phyloP scores from a whole-genome alignment of 2,113 vertebrate genomes.

The Cebidichthys violaceus region DNA sequence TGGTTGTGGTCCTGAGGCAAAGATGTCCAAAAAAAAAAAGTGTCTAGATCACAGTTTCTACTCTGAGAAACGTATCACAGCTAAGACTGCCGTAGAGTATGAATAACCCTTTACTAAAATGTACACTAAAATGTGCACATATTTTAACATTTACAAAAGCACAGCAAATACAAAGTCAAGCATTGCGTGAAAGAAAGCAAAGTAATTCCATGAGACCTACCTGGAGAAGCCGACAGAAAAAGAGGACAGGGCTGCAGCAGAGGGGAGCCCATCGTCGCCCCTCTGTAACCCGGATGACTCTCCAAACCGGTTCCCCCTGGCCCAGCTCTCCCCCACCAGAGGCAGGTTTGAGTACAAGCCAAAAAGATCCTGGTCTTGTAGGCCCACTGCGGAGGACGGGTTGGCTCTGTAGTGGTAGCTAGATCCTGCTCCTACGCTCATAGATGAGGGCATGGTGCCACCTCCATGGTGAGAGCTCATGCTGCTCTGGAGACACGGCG shows the following conservation, averaged over 20 bases:
- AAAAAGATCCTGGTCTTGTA: conserved; percentile 94
- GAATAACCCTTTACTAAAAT: not conserved
- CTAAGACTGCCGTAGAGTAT: not conserved
- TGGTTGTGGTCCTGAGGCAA: too few relatives aligned
- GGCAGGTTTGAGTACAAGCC: conserved; percentile 87
- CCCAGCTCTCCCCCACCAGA: conserved; percentile 87
- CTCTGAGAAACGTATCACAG: not conserved
- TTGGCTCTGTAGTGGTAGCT: conserved; percentile 89
- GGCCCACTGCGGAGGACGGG: conserved; percentile 75
- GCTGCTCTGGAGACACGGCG: conserved; percentile 71
- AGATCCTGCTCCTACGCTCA: conserved; percentile 65
- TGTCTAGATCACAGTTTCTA: not conserved
- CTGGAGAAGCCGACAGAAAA: conserved; percentile 90
- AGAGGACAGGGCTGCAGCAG: conserved; percentile 78
- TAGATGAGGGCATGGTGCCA: conserved; percentile 54
- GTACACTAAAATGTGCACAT: not conserved
- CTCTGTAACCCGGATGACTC: conserved; percentile 82
- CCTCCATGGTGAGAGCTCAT: conserved; percentile 86
- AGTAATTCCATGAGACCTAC: conserved; percentile 80
- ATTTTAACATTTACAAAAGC: not conserved
- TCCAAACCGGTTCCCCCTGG: conserved; percentile 86
- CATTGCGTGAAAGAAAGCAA: conserved; percentile 10
- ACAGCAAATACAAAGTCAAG: conserved; percentile 4
- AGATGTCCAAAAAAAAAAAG: not conserved
- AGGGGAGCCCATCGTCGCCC: conserved; percentile 78